phyloP scores from a whole-genome alignment of 2,888 invertebrate species.

The Thereva unica region DNA sequence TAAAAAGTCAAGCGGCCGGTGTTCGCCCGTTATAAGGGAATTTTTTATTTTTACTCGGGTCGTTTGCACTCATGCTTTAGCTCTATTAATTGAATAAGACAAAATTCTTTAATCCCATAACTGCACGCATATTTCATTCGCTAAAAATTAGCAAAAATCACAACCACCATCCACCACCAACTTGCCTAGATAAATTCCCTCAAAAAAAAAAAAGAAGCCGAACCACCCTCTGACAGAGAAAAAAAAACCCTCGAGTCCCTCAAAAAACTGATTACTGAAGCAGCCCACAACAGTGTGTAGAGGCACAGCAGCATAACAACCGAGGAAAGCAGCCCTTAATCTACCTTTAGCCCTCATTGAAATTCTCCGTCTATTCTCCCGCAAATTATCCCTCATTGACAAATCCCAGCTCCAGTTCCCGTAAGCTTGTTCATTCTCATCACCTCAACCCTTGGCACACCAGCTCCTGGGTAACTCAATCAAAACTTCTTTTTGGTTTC shows the following conservation, averaged over 20 bases:
- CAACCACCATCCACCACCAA: too few relatives aligned
- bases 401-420: constrained; percentile 21
- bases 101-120: too few relatives aligned
- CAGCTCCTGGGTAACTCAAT: constrained; percentile 29
- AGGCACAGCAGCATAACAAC: constrained; percentile 18
- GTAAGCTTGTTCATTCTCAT: constrained; percentile 21
- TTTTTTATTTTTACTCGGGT: too few relatives aligned
- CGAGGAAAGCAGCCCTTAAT: constrained; percentile 18
- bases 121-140: too few relatives aligned
- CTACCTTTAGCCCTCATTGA: constrained; percentile 27
- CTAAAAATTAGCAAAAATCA: too few relatives aligned
- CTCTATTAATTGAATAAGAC: too few relatives aligned
- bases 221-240: not conserved
- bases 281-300: constrained; percentile 10
- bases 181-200: too few relatives aligned
- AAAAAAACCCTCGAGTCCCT: too few relatives aligned
- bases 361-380: constrained; percentile 29
- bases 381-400: constrained; percentile 35
- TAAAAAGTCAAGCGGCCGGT: too few relatives aligned
- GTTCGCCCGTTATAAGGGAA: too few relatives aligned
- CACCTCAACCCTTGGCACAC: constrained; percentile 3
- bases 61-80: too few relatives aligned
- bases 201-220: too few relatives aligned
- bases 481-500: constrained; percentile 37
- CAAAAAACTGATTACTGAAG: not conserved